These are phyloP conservation scores for Caenorhabditis virilis DNA, from an alignment of 2,888 invertebrate species.

Conservation along the genomic window DNA sequence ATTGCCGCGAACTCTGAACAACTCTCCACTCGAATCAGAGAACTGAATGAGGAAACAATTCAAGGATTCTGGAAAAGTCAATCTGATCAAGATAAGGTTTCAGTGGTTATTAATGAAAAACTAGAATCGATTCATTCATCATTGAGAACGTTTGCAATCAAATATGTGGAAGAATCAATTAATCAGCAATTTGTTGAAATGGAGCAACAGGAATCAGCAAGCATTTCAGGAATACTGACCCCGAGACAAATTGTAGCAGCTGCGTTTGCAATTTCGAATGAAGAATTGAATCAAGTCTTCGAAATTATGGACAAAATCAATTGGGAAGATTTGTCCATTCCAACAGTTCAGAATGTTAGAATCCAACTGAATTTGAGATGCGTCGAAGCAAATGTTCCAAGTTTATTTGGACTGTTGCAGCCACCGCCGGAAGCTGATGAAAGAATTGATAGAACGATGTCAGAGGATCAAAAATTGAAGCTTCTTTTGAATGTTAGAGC, in stretches of 20 bases:
- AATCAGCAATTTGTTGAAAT: slow-evolving; percentile 8
- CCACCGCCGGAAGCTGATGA: slow-evolving; percentile 11
- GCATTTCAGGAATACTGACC: slow-evolving; percentile 7
- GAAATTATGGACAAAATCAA: slow-evolving; percentile 5
- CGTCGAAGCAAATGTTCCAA: slow-evolving; percentile 13
- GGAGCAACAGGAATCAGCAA: slow-evolving; percentile 9
- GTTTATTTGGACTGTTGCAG: slow-evolving; percentile 14
- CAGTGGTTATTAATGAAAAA: slow-evolving; percentile 6
- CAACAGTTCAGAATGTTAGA: not conserved
- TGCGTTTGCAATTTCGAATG: slow-evolving; percentile 16
- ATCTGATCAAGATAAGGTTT: slow-evolving; percentile 2
- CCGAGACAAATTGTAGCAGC: slow-evolving; percentile 16
- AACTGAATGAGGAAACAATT: slow-evolving; percentile 24
- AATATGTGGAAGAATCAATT: slow-evolving; percentile 16
- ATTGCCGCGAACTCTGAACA: slow-evolving; percentile 5
- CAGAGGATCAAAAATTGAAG: not conserved
- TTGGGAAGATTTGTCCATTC: slow-evolving; percentile 18
- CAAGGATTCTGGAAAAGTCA: slow-evolving; percentile 35
- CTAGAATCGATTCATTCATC: slow-evolving; percentile 12
- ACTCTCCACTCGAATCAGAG: slow-evolving; percentile 8
- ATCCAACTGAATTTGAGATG: slow-evolving; percentile 10
- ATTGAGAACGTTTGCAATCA: slow-evolving; percentile 12
- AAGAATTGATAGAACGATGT: slow-evolving; percentile 8
- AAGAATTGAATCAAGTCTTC: slow-evolving; percentile 12
- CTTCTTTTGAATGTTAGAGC: slow-evolving; percentile 19